Percentiles rank a stretch among this genome's conserved stretches.
Evolutionary conservation across 2,797 vertebrate genomes (phyloP).

Genomic region (Nothura maculosa): DNA sequence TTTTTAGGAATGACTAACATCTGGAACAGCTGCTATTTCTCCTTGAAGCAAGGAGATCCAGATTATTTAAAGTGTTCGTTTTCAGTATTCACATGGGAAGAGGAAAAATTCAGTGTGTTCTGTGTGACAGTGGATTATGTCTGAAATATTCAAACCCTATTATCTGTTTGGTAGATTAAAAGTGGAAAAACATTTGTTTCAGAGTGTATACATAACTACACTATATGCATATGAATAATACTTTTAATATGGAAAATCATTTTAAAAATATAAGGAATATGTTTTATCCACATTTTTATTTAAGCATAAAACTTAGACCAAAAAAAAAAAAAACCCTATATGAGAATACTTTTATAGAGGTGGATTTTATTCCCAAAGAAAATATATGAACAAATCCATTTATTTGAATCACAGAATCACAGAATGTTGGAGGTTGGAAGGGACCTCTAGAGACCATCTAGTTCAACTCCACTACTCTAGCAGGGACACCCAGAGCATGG

Average conservation of each 20-base stretch:
- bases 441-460: too few relatives aligned
- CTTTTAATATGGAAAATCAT: slow-evolving; percentile 32
- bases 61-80: background rate
- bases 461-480: too few relatives aligned
- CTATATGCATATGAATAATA: background rate
- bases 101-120: background rate
- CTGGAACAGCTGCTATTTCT: slow-evolving; percentile 12
- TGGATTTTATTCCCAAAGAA: background rate
- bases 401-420: background rate
- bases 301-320: background rate
- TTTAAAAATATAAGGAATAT: slow-evolving; percentile 18
- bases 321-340: background rate
- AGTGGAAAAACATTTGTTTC: slow-evolving; percentile 21
- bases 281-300: background rate
- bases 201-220: background rate
- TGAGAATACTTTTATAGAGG: background rate
- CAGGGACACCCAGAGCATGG: too few relatives aligned
- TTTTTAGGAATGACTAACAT: slow-evolving; percentile 5
- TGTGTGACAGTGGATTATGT: background rate
- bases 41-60: background rate
- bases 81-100: background rate
- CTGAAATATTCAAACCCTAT: slow-evolving; percentile 21
- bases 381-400: background rate
- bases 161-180: background rate
- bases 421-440: too few relatives aligned